A percentile compares a stretch with the other conserved stretches of the same genome.
Conservation (phyloP, 2,113 vertebrate species). For the Xenus cinereus region DNA sequence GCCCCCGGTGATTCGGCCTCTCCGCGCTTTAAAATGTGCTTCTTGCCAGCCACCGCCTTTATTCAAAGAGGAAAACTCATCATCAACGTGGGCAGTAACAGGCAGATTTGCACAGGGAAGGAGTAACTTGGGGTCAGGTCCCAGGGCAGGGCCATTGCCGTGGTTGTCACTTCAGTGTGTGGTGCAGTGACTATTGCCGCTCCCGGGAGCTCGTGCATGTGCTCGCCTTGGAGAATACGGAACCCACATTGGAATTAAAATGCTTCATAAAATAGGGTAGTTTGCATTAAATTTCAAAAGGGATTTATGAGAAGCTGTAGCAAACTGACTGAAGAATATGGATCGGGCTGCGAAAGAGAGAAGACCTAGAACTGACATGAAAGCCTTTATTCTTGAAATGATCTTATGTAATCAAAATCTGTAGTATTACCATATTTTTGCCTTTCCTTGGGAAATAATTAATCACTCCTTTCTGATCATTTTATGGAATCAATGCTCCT, state of each 20-base stretch:
- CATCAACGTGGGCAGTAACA: neutral
- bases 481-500: slow-evolving; percentile 1
- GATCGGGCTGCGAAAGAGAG: neutral
- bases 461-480: slow-evolving; percentile 1
- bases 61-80: neutral
- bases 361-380: neutral
- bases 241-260: neutral
- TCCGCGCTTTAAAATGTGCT: neutral
- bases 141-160: neutral
- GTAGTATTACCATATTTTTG: neutral
- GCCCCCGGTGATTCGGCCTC: neutral
- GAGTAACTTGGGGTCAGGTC: neutral
- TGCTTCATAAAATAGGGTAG: neutral
- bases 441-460: slow-evolving; percentile 28
- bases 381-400: neutral
- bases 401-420: neutral
- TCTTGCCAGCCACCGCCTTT: neutral
- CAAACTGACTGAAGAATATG: neutral
- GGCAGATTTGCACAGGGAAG: neutral
- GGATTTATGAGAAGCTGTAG: slow-evolving; percentile 25
- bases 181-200: neutral
- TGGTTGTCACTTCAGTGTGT: neutral
- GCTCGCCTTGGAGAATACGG: neutral
- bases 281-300: slow-evolving; percentile 10
- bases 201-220: neutral